Percentiles rank a stretch among this genome's conserved stretches.
Evolutionary conservation across 37 sponge, comb jelly and placozoan species (phyloP).

Genomic region (Beroe forskalii): DNA sequence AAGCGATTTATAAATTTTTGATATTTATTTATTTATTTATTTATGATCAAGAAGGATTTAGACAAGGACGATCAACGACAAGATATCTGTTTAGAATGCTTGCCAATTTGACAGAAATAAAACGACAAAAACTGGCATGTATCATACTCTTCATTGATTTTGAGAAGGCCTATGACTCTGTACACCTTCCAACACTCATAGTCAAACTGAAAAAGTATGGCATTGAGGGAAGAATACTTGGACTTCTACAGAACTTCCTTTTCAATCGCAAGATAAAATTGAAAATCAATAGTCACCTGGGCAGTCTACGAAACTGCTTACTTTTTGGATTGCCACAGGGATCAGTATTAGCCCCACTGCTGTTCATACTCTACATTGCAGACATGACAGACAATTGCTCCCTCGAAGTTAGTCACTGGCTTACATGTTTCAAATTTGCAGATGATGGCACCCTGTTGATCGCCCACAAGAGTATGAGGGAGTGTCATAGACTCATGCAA

Average conservation of each 20-base stretch:
- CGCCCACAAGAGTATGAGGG: background rate
- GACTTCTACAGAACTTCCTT: background rate
- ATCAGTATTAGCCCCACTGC: background rate
- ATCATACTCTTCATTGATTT: too few species aligned
- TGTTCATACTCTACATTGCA: background rate
- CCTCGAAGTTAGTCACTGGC: background rate
- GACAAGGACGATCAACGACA: too few species aligned
- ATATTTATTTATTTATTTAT: too few species aligned
- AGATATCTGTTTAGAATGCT: too few species aligned
- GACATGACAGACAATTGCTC: background rate
- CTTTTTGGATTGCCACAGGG: background rate
- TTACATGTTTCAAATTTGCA: background rate
- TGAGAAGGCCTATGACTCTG: too few species aligned
- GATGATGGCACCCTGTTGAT: background rate
- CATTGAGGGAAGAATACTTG: background rate
- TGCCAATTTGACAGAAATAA: too few species aligned
- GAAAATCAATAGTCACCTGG: background rate
- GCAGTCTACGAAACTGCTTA: background rate
- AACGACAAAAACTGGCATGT: too few species aligned
- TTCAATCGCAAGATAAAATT: background rate
- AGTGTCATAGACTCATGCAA: background rate
- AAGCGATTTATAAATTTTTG: too few species aligned
- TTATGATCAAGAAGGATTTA: too few species aligned
- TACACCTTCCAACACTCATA: background rate
- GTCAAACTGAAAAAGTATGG: background rate